Base-by-base conservation (phyloP, 2,888 invertebrate genomes). In the Patella caerulea region DNA sequence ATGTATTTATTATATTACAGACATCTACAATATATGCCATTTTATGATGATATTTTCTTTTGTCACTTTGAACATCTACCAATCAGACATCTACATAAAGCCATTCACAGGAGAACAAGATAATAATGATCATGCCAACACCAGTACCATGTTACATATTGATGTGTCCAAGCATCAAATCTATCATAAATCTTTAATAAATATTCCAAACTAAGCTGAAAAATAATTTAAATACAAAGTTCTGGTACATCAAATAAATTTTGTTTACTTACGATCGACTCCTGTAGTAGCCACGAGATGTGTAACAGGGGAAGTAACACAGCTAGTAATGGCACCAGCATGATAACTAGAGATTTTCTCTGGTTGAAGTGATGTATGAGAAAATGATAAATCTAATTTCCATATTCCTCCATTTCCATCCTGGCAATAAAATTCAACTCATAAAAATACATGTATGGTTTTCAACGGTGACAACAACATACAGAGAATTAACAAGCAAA, bases 341-440 rank as follows among this genome's bases (percentile, higher is more conserved):
- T 97, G 97, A 84, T 94, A 95, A 0, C 94, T 94, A 83, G 95
- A 93, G 73, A 94, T 88, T 83, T 91, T 90, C 78, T 91, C 90
- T 3, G 94, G 93, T 2, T 92, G 88, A 72, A 89, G 88, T n/a
- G 92, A 92, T 9, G 91, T 91, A 71, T 93, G 92, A 11, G 93
- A 93, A 55, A 93, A 94, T 24, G 94, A 94, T 5, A 96, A 91
- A 86, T 95, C 95, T 71, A 95, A 93, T 59, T 93, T 90, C 95
- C 96, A 96, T 73, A 97, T 93, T 1, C 96, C 96, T 15, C 97
- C 97, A 82, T 95, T 95, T 2, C 95, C 96, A 92, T 97, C 97
- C 96, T 96, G 76, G 0, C 79, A 75, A 73, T 9, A 74, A 55
- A 72, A 24, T 71, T 15, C 59, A 29, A 72, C 7, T 17, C 29